Conservation (phyloP, 2,113 vertebrate genomes). For the Scatophagus argus region DNA sequence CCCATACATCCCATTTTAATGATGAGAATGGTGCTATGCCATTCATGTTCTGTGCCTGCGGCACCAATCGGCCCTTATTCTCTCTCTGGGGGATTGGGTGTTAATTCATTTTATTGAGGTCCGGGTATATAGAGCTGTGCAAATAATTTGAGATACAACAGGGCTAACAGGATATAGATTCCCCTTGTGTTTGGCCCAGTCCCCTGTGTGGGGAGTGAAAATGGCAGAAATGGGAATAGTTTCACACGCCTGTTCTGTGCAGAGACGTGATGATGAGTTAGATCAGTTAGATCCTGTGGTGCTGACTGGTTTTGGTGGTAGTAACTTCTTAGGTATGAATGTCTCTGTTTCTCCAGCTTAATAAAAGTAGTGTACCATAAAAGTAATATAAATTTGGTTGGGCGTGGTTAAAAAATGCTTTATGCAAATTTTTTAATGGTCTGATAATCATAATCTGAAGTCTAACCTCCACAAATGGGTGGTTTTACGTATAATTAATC, state of each 20-base stretch:
- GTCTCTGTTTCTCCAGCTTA: neutral
- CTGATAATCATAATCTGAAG: neutral
- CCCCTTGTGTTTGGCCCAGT: constrained; percentile 48
- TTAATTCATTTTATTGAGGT: constrained; percentile 74
- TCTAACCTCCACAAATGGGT: neutral
- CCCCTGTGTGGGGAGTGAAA: constrained; percentile 48
- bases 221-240: constrained; percentile 49
- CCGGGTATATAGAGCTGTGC: constrained; percentile 47
- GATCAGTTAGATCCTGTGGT: neutral
- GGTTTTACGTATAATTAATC: too few relatives aligned
- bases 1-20: constrained; percentile 33
- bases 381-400: neutral
- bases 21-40: constrained; percentile 42
- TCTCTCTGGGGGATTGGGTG: constrained; percentile 37
- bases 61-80: constrained; percentile 45
- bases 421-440: neutral
- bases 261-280: constrained; percentile 8
- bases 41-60: constrained; percentile 47
- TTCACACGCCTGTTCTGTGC: constrained; percentile 37
- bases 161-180: constrained; percentile 55
- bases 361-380: neutral
- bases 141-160: constrained; percentile 58
- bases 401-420: neutral
- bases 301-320: constrained; percentile 19
- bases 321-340: neutral